Evolutionary conservation across 2,797 vertebrate genomes (phyloP), one percentile per base, ranked within the genome.

Genomic region (Gila robusta): DNA sequence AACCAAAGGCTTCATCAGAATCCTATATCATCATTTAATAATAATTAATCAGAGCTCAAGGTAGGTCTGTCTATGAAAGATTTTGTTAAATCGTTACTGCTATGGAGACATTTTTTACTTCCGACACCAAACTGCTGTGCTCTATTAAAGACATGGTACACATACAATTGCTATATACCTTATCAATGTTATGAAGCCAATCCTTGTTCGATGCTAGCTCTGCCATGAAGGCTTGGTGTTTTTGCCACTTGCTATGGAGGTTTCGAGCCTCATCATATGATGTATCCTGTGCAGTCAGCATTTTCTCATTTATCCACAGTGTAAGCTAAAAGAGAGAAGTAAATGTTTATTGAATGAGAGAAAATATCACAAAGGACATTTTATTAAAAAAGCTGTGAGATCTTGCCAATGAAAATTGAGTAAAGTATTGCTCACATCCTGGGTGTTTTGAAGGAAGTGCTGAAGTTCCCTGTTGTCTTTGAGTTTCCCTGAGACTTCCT

Each of bases 261-360:
- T 98, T 98, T 23, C 95, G 95, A 21, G 96, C 95, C 85, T 97
- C 97, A 0, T 98, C 97, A 0, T 97, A 99, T 5, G 98, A 98
- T 2, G 94, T 94, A 52, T 99, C 98, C 93, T 98, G 97, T 19
- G 97, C 97, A 0, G 96, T 99, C 92, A 99, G 95, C 97, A 99
- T 97, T 96, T 98, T 99, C 93, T 99, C 98, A 39, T 98, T 98
- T 95, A 99, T 97, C 98, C 98, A 99, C 35, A 98, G 90, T 0
- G 96, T 95, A 74, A 99, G 95, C 98, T 99, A 93, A 79, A 2
- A n/a, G 0, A 82, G 9, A 23, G 41, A 47, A 37, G 9, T 14
- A 59, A 44, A 82, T 47, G n/a, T 32, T 52, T 17, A 26, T 35
- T 80, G 6, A 56, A 67, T 71, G 16, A 81, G 52, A 81, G 19